Conservation (phyloP, 2,113 vertebrate species). For the Cochlearius cochlearius region DNA sequence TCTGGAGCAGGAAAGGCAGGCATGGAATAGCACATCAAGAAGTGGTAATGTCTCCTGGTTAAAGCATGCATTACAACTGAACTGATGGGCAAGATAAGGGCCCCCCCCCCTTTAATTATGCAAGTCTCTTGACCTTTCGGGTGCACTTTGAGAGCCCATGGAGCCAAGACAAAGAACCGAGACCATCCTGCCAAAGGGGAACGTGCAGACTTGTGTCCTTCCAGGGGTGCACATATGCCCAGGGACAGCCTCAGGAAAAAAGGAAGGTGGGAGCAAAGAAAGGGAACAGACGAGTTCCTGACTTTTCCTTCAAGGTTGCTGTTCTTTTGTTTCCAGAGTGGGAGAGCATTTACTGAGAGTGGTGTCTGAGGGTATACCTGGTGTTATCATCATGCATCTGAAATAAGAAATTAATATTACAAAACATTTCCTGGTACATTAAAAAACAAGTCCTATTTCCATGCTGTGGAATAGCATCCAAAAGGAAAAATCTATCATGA, state of each 20-base stretch:
- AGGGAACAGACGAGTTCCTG: neutral
- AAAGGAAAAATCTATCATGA: neutral
- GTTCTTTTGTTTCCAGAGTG: neutral
- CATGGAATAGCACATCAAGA: neutral
- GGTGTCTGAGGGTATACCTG: neutral
- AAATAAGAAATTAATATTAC: neutral
- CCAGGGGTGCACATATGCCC: fast-evolving
- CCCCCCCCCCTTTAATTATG: neutral
- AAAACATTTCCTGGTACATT: neutral
- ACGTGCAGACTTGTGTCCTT: neutral
- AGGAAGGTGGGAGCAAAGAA: neutral
- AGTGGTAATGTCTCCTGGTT: neutral
- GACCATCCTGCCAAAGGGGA: neutral
- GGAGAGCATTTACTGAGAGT: neutral
- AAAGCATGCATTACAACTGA: neutral
- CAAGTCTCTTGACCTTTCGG: neutral
- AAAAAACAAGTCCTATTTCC: neutral
- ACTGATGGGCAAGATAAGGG: neutral
- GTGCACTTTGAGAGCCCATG: neutral
- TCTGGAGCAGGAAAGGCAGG: neutral
- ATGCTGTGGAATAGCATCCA: neutral
- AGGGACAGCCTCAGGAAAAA: neutral
- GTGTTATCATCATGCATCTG: neutral
- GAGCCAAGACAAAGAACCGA: neutral
- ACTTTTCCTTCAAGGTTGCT: neutral